A percentile compares a stretch with the other conserved stretches of the same genome.
Conservation (phyloP, 2,888 invertebrate genomes). For the Phrixothrix hirtus region DNA sequence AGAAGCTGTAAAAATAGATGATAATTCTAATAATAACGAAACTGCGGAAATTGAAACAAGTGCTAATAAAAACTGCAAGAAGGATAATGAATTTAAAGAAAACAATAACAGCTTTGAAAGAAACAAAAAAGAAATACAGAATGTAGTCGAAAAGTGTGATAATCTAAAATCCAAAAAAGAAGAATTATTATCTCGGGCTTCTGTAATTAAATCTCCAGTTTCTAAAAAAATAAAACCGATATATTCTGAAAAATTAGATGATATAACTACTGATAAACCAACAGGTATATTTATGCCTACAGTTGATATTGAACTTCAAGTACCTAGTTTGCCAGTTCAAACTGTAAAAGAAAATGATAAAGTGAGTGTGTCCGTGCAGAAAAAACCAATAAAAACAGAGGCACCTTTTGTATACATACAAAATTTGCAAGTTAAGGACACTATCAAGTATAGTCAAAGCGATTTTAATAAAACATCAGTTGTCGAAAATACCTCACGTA, state of each 20-base stretch:
- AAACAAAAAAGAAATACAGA: slow-evolving; percentile 35
- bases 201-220: slow-evolving; percentile 63
- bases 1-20: not conserved
- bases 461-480: slow-evolving; percentile 44
- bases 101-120: not conserved
- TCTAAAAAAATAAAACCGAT: slow-evolving; percentile 58
- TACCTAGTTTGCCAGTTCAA: slow-evolving; percentile 23
- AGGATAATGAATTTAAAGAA: slow-evolving; percentile 38
- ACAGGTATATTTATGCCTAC: slow-evolving; percentile 74
- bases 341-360: slow-evolving; percentile 12
- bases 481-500: slow-evolving; percentile 44
- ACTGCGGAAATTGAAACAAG: not conserved
- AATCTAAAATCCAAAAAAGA: slow-evolving; percentile 13
- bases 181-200: slow-evolving; percentile 58
- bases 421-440: slow-evolving; percentile 13
- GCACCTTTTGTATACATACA: slow-evolving; percentile 11
- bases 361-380: not conserved
- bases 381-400: slow-evolving; percentile 9
- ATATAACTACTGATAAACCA: slow-evolving; percentile 52
- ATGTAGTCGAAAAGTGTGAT: slow-evolving; percentile 46
- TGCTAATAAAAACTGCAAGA: slow-evolving; percentile 32
- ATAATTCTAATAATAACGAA: not conserved
- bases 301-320: slow-evolving; percentile 67
- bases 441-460: slow-evolving; percentile 49
- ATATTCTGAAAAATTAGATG: slow-evolving; percentile 56